These are phyloP conservation scores for Staurois parvus DNA, from an alignment of 2,797 vertebrate genomes.

Conservation along the genomic window DNA sequence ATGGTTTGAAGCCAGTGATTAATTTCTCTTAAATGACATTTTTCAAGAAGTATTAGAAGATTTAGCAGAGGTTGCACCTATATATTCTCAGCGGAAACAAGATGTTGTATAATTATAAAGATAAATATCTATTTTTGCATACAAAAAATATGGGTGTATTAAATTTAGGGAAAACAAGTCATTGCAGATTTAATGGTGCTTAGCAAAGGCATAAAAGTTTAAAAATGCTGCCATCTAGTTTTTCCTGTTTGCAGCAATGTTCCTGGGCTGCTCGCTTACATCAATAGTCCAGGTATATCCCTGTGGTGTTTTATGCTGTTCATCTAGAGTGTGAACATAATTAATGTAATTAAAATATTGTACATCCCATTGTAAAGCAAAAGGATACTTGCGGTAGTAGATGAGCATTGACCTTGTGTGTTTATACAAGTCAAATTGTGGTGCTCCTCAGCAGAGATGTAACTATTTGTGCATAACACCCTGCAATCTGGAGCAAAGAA, in stretches of 20 bases:
- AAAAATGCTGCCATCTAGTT: slow-evolving; percentile 7
- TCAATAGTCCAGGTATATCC: no score
- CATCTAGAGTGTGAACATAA: no score
- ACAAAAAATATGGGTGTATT: slow-evolving; percentile 1
- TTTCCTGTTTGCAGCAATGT: background rate
- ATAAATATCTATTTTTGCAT: slow-evolving; percentile 49
- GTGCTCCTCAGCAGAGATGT: no score
- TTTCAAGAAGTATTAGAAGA: slow-evolving; percentile 26
- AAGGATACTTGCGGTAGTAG: no score
- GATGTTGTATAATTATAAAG: slow-evolving; percentile 27
- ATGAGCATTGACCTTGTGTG: no score
- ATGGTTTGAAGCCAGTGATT: slow-evolving; percentile 39
- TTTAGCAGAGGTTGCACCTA: slow-evolving; percentile 1
- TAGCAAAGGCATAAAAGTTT: background rate
- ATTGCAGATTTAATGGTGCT: background rate
- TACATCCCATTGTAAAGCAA: no score
- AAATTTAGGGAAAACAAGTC: background rate
- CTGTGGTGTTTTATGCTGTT: no score
- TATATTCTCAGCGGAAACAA: slow-evolving; percentile 30
- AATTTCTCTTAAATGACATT: slow-evolving; percentile 57
- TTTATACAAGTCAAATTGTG: no score
- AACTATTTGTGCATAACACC: no score
- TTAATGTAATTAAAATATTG: no score
- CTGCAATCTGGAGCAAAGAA: no score
- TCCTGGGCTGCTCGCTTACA: background rate